Evolutionary conservation across 2,113 vertebrate species (phyloP).

Genomic region (Pangasianodon hypophthalmus): DNA sequence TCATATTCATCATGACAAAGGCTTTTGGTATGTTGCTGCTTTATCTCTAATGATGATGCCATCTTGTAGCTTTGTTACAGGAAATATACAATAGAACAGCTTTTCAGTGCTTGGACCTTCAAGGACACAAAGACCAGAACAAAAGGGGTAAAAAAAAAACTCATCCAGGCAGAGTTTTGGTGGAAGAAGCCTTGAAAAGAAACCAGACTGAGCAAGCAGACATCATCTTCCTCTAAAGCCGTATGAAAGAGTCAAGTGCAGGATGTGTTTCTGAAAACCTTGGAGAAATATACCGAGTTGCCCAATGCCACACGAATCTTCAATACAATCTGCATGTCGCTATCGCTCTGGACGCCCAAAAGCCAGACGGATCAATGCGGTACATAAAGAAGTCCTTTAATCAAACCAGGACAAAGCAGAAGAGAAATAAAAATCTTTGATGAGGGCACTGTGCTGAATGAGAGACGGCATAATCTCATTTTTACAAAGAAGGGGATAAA

Average conservation of each 20-base stretch:
- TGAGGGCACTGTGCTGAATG: not conserved
- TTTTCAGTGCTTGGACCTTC: not conserved
- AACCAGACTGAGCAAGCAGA: not conserved
- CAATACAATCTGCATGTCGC: not conserved
- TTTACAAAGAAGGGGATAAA: not conserved
- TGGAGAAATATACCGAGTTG: not conserved
- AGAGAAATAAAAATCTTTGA: not conserved
- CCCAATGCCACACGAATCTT: not conserved
- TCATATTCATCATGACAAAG: not conserved
- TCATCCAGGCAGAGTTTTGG: not conserved
- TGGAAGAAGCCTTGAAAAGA: not conserved
- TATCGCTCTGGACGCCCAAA: not conserved
- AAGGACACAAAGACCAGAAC: not conserved
- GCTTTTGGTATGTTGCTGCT: constrained; percentile 19
- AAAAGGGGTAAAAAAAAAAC: not conserved
- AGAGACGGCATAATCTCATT: not conserved
- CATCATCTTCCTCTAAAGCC: not conserved
- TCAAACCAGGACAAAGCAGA: not conserved
- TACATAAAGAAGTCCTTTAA: not conserved
- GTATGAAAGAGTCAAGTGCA: not conserved
- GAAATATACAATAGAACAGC: not conserved
- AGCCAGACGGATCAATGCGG: not conserved
- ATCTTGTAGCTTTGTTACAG: not conserved
- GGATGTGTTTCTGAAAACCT: constrained; percentile 11
- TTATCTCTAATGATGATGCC: not conserved